Conservation (phyloP, 35 echinoderm and acorn worm species). For the Diadema setosum region DNA sequence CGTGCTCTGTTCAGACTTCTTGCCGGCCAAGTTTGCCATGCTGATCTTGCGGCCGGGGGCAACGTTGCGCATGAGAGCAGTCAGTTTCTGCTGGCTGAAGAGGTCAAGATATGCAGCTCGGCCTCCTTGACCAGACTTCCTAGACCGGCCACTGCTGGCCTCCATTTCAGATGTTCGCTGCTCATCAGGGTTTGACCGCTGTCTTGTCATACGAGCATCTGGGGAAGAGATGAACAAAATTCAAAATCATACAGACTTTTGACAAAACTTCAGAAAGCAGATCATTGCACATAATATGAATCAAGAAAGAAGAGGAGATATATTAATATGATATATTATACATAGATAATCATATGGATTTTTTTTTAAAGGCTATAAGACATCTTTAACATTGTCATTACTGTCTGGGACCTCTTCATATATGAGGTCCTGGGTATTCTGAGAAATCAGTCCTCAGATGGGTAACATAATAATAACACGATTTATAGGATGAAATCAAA, state of each 20-base stretch:
- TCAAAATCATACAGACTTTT: not conserved
- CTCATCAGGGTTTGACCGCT: slow-evolving; percentile 8
- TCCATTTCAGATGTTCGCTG: not conserved
- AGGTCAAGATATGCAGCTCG: slow-evolving; percentile 9
- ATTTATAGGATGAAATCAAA: no score
- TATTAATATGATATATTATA: not conserved
- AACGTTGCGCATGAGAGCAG: slow-evolving; percentile 33
- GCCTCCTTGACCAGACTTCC: slow-evolving; percentile 20
- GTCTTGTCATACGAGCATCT: slow-evolving; percentile 13
- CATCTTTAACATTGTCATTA: not conserved
- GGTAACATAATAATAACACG: no score
- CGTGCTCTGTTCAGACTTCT: slow-evolving; percentile 32
- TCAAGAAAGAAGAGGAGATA: not conserved
- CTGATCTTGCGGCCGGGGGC: slow-evolving; percentile 8
- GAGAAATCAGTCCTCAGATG: no score
- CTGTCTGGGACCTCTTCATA: no score
- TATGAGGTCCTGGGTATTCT: no score
- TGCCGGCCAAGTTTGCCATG: not conserved
- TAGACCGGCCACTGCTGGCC: not conserved
- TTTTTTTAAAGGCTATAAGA: not conserved
- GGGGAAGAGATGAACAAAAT: not conserved
- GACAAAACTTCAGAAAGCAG: not conserved
- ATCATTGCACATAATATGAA: not conserved
- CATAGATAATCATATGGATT: not conserved
- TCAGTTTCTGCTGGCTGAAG: slow-evolving; percentile 30